Base-by-base conservation (phyloP, 2,797 vertebrate genomes). In the Alcedo atthis region DNA sequence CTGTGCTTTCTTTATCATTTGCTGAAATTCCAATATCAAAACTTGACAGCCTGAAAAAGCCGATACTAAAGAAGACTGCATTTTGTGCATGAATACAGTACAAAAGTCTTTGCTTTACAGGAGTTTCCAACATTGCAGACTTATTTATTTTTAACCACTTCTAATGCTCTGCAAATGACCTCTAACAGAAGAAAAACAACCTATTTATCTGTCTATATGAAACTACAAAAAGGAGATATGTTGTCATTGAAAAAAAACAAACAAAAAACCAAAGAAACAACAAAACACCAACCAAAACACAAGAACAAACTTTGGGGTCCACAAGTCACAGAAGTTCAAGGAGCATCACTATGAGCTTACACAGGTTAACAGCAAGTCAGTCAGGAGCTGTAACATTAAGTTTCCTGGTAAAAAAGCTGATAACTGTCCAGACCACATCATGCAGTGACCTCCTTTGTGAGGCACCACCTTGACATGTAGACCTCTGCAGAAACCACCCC, bases 381-480 rank as follows among this genome's bases (percentile, higher is more conserved):
- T 11, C 2, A 2, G 71, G 67, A 55, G 3, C 4, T 7, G 37
- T 5, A 4, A 40, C 8, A 3, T 32, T 12, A 28, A 62, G 30
- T 16, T 15, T n/a, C 37, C 16, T 3, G 0, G 16, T 9, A 25
- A 78, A 74, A 54, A 54, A 42, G 55, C 35, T 43, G 26, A 9
- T 7, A 21, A 35, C 25, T 3, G 2, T 43, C 57, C 55, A 69
- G 37, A 45, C 3, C 11, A 0, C 1, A 0, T 28, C 21, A 0
- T 7, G 32, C 66, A 9, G 57, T 3, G 25, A 43, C 8, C 28
- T 9, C 4, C 51, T 43, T 25, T 8, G 1, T 5, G 17, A 26
- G 75, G 16, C 59, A 46, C 33, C 54, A 24, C 16, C 22, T 43
- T 43, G 75, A 69, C 7, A 1, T n/a, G 18, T 0, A 57, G 40